A percentile compares a stretch with the other conserved stretches of the same genome.
Evolutionary conservation across 2,888 invertebrate species (phyloP).

Genomic region (Cryptocheilus praepositus): DNA sequence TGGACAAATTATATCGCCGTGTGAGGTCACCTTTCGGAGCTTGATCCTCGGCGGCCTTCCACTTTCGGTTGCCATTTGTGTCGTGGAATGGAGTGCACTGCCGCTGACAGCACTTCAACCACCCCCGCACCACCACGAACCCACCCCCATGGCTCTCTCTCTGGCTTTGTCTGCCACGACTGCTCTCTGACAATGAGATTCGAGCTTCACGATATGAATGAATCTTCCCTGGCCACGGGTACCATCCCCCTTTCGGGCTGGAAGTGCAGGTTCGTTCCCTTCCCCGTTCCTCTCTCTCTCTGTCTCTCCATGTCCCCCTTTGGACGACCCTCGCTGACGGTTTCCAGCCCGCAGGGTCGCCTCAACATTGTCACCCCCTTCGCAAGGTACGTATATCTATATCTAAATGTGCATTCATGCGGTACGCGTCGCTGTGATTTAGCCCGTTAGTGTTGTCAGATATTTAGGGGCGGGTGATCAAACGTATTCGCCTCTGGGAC

Average conservation of each 20-base stretch:
- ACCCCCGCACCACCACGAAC: neutral
- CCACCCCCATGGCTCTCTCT: conserved; percentile 1
- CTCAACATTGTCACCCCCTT: too few relatives aligned
- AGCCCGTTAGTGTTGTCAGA: too few relatives aligned
- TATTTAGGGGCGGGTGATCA: too few relatives aligned
- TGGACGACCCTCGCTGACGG: too few relatives aligned
- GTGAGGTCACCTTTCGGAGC: conserved; percentile 25
- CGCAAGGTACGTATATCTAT: too few relatives aligned
- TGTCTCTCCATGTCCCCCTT: too few relatives aligned
- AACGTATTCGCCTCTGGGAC: too few relatives aligned
- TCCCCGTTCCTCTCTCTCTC: neutral
- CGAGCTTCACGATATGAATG: conserved; percentile 48
- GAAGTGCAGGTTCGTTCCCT: conserved; percentile 31
- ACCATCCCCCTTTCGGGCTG: conserved; percentile 44
- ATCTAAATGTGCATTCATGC: too few relatives aligned
- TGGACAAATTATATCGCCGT: conserved; percentile 8
- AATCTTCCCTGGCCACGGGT: conserved; percentile 43
- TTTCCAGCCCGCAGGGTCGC: too few relatives aligned
- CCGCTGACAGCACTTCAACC: conserved; percentile 55
- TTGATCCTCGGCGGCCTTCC: conserved; percentile 35
- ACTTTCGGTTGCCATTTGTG: conserved; percentile 59
- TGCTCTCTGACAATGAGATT: conserved; percentile 44
- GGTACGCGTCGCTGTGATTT: too few relatives aligned
- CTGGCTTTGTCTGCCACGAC: conserved; percentile 12
- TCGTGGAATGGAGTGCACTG: conserved; percentile 55